Evolutionary conservation across 2,797 vertebrate genomes (phyloP).

Genomic region (Clarias laeviceps): DNA sequence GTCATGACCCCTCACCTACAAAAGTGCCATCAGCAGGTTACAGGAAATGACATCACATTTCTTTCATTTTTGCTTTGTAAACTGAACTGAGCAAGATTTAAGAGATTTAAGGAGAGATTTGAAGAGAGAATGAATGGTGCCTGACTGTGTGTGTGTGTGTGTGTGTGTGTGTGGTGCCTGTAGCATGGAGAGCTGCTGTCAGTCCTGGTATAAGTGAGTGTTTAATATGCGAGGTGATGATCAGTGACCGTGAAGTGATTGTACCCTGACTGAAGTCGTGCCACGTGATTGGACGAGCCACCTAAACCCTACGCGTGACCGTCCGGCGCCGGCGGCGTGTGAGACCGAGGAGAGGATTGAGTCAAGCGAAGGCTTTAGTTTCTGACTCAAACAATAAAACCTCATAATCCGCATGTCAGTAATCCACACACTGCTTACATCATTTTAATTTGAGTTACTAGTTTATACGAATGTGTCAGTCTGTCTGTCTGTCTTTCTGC

Average conservation of each 20-base stretch:
- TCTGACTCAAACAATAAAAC: neutral
- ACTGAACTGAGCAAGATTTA: neutral
- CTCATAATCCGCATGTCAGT: neutral
- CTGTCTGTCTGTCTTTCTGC: neutral
- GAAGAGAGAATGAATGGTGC: neutral
- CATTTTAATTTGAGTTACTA: neutral
- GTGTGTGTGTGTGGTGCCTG: neutral
- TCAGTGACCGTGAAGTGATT: conserved; percentile 34
- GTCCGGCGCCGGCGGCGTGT: neutral
- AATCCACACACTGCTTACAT: neutral
- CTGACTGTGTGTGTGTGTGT: conserved; percentile 2
- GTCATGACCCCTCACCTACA: neutral
- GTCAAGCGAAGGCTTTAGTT: neutral
- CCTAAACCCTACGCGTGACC: neutral
- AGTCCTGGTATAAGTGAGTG: neutral
- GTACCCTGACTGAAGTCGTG: neutral
- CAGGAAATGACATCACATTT: conserved; percentile 17
- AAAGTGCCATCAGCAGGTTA: neutral
- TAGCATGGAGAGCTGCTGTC: neutral
- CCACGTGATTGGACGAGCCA: neutral
- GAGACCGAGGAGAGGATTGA: neutral
- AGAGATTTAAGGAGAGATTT: neutral
- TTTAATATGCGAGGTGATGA: conserved; percentile 41
- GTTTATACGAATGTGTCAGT: neutral
- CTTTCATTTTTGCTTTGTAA: neutral